Evolutionary conservation across 1,140 invertebrate species (phyloP), one percentile per base, ranked within the genome.

Genomic region (Bombus confusus): DNA sequence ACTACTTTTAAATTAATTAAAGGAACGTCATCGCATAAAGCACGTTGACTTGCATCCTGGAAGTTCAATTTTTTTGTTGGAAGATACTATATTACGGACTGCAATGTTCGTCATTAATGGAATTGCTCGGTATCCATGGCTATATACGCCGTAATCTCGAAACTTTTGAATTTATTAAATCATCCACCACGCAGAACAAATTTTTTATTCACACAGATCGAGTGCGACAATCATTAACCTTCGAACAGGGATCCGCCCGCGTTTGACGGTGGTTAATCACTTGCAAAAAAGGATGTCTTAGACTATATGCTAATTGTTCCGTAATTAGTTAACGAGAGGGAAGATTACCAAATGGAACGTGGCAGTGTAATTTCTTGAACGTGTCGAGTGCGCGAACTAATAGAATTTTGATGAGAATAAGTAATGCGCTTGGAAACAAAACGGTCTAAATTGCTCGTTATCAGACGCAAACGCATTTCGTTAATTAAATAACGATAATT

Each of bases 331-430:
- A 89, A 89, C 83, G 87, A 81, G 83, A 34, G 41, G 62, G 79
- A 82, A 88, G 86, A 89, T 89, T 52, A 86, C 68, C 78, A 88
- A 89, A 89, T 88, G 87, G 69, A 59, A 82, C 57, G 79, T 88
- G 69, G 37, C 69, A 80, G 47, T 39, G 80, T 86, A 83, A 81
- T 83, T 84, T 62, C 52, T 84, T 64, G 52, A 71, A 79, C n/a
- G 37, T 31, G 72, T 39, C 13, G 6, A 74, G 25, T 28, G 13
- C 22, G 22, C n/a, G 64, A 31, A 18, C 37, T 71, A 79, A 84
- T 52, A 79, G 74, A 78, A 78, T 84, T 84, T 71, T 84, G 10
- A 79, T 78, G 82, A n/a, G 25, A 72, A 72, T 13, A 31, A 43
- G 52, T 57, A 43, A 68, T 83, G 71, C 69, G 39, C 31, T 47